Evolutionary conservation across 2,888 invertebrate species (phyloP), one percentile per base, ranked within the genome.

Genomic region (Phortica magna): DNA sequence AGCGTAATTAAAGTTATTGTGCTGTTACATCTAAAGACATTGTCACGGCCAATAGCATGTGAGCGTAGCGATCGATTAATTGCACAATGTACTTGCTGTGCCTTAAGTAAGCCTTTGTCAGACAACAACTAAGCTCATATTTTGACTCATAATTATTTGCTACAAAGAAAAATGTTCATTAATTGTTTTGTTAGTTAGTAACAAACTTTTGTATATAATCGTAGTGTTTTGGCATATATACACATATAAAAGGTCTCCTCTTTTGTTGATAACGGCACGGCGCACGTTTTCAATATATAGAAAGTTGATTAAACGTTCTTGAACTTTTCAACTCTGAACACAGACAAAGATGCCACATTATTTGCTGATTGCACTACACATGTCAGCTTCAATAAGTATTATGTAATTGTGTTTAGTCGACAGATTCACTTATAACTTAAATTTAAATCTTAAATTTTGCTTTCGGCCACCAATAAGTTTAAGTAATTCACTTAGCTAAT

Each of bases 1-100:
- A n/a, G 41, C 53, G 31, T 71, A 71, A 71, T 55, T 71, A 71
- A 65, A 65, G 19, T 65, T 53, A 19, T 48, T 71, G 53, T 53
- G 53, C 17, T 43, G 2, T 55, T 55, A 53, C 12, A 55, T 19
- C 14, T 71, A 71, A 53, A 71, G 53, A 71, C 70, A 71, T 71
- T 71, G 70, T 71, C 70, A 71, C 53, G 70, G 70, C 53, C 70
- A 71, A 71, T 71, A 64, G 53, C 53, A 31, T 31, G 31, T 31
- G 5, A 31, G 31, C 31, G 31, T 2, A 61, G 19, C 61, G 10
- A 61, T 61, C 22, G 61, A 61, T 59, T 59, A 9, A 59, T 61
- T 61, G 61, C 22, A 19, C 2, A 22, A 22, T 48, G 48, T 48
- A 14, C 7, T 9, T 48, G 3, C 48, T 48, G 2, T 48, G 48